Conservation (phyloP, 2,113 vertebrate species). For the Myocastor coypus region DNA sequence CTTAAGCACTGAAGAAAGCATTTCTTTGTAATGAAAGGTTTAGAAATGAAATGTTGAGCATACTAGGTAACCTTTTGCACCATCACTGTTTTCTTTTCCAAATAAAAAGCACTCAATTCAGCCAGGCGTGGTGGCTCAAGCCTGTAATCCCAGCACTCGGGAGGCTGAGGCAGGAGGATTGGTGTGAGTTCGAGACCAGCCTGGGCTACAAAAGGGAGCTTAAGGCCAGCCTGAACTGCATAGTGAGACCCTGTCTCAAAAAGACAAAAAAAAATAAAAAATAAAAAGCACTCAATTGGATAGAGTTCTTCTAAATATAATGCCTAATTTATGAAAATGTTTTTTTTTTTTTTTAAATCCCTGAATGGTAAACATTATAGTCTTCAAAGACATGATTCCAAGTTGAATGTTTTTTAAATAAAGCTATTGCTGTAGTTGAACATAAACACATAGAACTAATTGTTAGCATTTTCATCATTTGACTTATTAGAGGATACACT, state of each 20-base stretch:
- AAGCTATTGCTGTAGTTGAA: background rate
- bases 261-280: too few relatives aligned
- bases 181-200: too few relatives aligned
- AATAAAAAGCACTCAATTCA: conserved; percentile 3
- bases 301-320: background rate
- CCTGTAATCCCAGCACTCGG: too few relatives aligned
- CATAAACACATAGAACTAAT: background rate
- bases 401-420: background rate
- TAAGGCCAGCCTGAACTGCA: too few relatives aligned
- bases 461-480: background rate
- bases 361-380: background rate
- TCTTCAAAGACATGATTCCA: background rate
- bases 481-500: background rate
- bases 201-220: too few relatives aligned
- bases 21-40: conserved; percentile 14
- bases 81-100: background rate
- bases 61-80: background rate
- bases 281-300: background rate
- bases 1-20: background rate
- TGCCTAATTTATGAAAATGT: conserved; percentile 15
- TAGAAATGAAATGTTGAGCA: background rate
- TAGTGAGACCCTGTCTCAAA: too few relatives aligned
- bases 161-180: too few relatives aligned
- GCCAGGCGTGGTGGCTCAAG: too few relatives aligned
- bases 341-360: too few relatives aligned